Base-by-base conservation (phyloP, 2,113 vertebrate genomes). In the Myocastor coypus region DNA sequence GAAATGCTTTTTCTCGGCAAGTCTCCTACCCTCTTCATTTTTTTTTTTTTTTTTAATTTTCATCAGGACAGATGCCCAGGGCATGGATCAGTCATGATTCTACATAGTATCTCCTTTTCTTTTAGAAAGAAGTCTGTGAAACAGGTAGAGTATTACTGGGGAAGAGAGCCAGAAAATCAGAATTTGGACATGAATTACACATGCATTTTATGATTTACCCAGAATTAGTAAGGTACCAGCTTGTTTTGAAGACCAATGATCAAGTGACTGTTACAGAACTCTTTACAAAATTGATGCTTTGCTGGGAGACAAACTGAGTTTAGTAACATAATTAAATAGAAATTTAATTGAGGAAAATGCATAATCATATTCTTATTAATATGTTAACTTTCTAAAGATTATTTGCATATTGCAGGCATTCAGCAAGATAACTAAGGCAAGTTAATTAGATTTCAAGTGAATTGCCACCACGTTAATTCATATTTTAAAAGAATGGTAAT, bases 401-500 rank as follows among this genome's bases (percentile, higher is more conserved):
- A 96, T 98, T 98, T 98, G 95, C 69, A 0, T 80, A 98, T 98
- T 97, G 42, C 66, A 94, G 87, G 50, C 93, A 95, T 95, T 94
- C 96, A 97, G 96, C 83, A 97, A 96, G 95, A 98, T 97, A 98
- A 94, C 97, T 92, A 96, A 97, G n/a, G 95, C 83, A 98, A 97
- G 92, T 97, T 98, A 98, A 98, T 98, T 98, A 98, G 96, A 98
- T 98, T 98, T 98, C 96, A 97, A 98, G 95, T 98, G 96, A 98
- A 96, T 97, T 98, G 85, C 96, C 96, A 97, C 95, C 61, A 97
- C 96, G 95, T 88, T 98, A 98, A 98, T 98, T 98, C 95, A 98
- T 98, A 98, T 98, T 98, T 98, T 98, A 98, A 98, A 98, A 98
- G 97, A 98, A 97, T 97, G 96, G 97, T 98, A 98, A 98, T 98